Conservation (phyloP, 2,888 invertebrate species). For the Mesorhabditis sp. region DNA sequence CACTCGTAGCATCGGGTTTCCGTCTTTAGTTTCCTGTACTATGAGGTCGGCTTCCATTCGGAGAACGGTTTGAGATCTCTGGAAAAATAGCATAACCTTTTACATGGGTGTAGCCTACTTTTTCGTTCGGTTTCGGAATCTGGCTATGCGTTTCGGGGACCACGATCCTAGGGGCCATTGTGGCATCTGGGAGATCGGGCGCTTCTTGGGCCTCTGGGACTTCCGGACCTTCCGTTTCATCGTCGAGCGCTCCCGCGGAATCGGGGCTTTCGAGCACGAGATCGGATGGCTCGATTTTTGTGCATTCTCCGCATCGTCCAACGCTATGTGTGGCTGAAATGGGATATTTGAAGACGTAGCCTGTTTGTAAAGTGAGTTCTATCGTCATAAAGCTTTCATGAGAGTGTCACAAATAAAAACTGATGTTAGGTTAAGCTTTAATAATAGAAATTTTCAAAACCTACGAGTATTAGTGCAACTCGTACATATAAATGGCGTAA, state of each 20-base stretch:
- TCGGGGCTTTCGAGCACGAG: conserved; percentile 11
- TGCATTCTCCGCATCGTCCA: conserved; percentile 35
- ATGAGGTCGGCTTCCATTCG: conserved; percentile 28
- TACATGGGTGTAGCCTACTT: no score
- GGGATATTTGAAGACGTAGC: not conserved
- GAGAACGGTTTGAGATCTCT: conserved; percentile 17
- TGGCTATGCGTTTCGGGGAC: no score
- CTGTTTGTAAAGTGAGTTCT: not conserved
- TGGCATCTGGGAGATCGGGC: no score
- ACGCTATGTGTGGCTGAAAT: conserved; percentile 9
- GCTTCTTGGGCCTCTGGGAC: not conserved
- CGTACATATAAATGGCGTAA: conserved; percentile 46
- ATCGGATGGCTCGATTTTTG: conserved; percentile 29
- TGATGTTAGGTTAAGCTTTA: not conserved
- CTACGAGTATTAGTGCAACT: conserved; percentile 34
- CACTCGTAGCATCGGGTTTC: not conserved
- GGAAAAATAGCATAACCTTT: no score
- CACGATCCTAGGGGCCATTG: no score
- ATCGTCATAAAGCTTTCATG: not conserved
- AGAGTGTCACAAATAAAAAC: no score
- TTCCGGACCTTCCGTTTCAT: conserved; percentile 15
- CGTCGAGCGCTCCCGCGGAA: conserved; percentile 14
- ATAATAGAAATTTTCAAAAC: conserved; percentile 1
- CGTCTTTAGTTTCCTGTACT: conserved; percentile 6
- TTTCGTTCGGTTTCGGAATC: not conserved